Evolutionary conservation across 2,113 vertebrate genomes (phyloP), one percentile per base, ranked within the genome.

Genomic region (Electrona antarctica): DNA sequence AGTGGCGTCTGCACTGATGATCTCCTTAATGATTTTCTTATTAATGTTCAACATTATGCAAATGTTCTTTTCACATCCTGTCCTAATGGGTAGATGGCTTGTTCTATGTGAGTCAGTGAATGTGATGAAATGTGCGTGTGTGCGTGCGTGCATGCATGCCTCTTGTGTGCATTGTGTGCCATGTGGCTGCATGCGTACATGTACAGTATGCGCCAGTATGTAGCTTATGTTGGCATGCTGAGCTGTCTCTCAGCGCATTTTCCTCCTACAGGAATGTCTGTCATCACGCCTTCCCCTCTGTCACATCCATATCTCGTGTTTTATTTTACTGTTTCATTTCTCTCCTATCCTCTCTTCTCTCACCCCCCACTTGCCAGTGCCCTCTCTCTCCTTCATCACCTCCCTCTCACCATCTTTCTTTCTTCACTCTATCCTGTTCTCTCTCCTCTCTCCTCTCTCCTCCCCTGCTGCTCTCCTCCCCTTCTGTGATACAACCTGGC

Each of bases 41-140:
- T 7, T 64, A 0, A 7, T 68, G 59, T 12, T 12, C 60, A 50
- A 64, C 49, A 28, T 52, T 41, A 64, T 28, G 48, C 6, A 50
- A 75, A 5, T 4, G 50, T 21, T 64, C 11, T 7, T n/a, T 9
- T 12, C 3, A 59, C 72, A 33, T 50, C 51, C 64, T 4, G 0
- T 64, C 45, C 46, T 76, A 67, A 83, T 57, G 74, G 76, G 68
- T 86, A 88, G 88, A 85, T 85, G 85, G 85, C 55, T 47, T 12
- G 41, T 51, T 59, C 58, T 50, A 60, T 12, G 45, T 62, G 60
- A 41, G 60, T 46, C n/a, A n/a, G n/a, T n/a, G 61, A 8, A 13
- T 51, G 50, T 51, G 50, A 2, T 2, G 2, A 6, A 51, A 13
- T 2, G 64, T 66, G 64, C 7, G 49, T 29, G 63, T 65, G 63